These are phyloP conservation scores for Lapara coniferarum DNA, from an alignment of 2,888 invertebrate species.

Conservation along the genomic window DNA sequence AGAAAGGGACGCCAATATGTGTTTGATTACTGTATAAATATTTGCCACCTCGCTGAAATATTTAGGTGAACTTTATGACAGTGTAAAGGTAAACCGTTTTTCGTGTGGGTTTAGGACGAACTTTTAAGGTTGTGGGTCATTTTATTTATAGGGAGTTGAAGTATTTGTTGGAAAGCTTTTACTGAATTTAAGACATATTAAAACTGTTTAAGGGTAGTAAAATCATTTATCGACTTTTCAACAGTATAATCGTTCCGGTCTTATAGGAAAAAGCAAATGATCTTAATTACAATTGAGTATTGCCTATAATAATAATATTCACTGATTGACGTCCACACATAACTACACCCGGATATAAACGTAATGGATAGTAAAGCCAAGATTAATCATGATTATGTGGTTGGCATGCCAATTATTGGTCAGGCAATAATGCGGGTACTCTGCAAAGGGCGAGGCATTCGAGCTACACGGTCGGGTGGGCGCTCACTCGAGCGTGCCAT, in stretches of 20 bases:
- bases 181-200: no score
- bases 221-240: no score
- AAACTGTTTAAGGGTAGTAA: no score
- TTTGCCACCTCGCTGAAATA: constrained; percentile 17
- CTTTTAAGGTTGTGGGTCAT: neutral
- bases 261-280: no score
- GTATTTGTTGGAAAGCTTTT: neutral
- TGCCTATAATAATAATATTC: neutral
- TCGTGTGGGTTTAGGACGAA: constrained; percentile 4
- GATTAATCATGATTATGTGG: constrained; percentile 29
- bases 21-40: constrained; percentile 17
- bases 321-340: neutral
- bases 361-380: constrained; percentile 20
- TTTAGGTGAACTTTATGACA: constrained; percentile 22
- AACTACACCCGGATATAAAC: constrained; percentile 17
- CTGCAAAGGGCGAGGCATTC: constrained; percentile 50
- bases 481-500: constrained; percentile 51
- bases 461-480: constrained; percentile 44
- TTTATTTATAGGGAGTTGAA: neutral
- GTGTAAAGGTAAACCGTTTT: constrained; percentile 18
- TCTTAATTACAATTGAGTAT: no score
- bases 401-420: constrained; percentile 25
- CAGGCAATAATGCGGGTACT: constrained; percentile 52
- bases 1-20: constrained; percentile 18
- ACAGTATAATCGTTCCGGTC: no score